Percentiles rank a stretch among this genome's conserved stretches.
Evolutionary conservation across 1,140 invertebrate genomes (phyloP).

Genomic region (Drosophila equinoxialis): DNA sequence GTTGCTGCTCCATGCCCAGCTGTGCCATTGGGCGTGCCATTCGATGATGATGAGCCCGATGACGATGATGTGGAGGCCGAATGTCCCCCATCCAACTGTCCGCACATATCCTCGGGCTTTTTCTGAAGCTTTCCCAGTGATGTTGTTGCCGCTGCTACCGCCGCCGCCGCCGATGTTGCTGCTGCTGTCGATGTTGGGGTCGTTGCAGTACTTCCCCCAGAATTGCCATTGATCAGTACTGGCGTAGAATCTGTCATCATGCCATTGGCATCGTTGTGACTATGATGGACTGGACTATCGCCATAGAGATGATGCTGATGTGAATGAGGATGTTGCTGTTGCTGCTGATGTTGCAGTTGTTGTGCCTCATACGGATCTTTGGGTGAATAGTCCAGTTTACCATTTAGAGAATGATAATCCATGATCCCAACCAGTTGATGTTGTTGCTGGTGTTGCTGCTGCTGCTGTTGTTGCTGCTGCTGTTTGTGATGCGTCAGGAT

Average conservation of each 20-base stretch:
- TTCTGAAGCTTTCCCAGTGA: conserved; percentile 43
- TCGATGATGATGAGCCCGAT: conserved; percentile 16
- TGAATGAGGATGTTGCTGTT: conserved; percentile 21
- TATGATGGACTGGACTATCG: conserved; percentile 66
- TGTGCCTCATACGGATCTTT: conserved; percentile 75
- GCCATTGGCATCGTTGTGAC: conserved; percentile 51
- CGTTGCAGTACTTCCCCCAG: conserved; percentile 8
- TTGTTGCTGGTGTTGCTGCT: conserved; percentile 54
- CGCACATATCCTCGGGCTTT: conserved; percentile 71
- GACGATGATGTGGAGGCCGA: conserved; percentile 22
- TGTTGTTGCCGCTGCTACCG: conserved; percentile 34
- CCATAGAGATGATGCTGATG: conserved; percentile 56
- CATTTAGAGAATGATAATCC: conserved; percentile 73
- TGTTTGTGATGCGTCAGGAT: conserved; percentile 67
- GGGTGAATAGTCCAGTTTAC: conserved; percentile 77
- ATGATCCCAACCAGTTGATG: conserved; percentile 69
- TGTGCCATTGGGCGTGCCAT: conserved; percentile 32
- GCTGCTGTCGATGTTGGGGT: conserved; percentile 7
- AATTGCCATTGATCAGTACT: conserved; percentile 44
- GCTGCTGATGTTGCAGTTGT: conserved; percentile 49
- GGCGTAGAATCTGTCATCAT: conserved; percentile 51
- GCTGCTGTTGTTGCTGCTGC: conserved; percentile 21
- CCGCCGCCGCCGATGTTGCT: conserved; percentile 1
- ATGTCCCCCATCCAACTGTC: conserved; percentile 44
- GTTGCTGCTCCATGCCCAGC: conserved; percentile 42